These are phyloP conservation scores for Pelagia noctiluca DNA, from an alignment of 30 jellyfish, hydroid and myxozoan genomes.

Conservation along the genomic window DNA sequence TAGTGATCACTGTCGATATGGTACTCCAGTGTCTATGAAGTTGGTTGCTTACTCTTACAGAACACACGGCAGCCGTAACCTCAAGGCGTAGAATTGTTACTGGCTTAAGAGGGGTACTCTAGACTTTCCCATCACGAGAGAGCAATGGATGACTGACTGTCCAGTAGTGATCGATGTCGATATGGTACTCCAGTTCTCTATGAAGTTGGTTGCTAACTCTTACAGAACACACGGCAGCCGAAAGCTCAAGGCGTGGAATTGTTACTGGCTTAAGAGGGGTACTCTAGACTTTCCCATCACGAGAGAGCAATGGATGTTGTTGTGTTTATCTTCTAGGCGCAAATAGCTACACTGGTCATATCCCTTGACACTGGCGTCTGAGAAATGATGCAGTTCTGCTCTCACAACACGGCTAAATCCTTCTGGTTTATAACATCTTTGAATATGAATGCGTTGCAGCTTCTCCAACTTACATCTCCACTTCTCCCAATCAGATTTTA, in stretches of 20 bases:
- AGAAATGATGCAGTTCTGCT: conserved; percentile 12
- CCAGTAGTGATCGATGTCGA: conserved; percentile 11
- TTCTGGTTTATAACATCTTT: conserved; percentile 25
- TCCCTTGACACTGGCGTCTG: conserved; percentile 20
- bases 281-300: conserved; percentile 31
- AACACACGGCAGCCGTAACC: conserved; percentile 53
- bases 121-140: conserved; percentile 22
- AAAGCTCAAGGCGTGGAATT: conserved; percentile 52
- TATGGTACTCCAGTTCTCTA: background rate
- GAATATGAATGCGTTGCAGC: conserved; percentile 15
- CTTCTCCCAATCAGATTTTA: conserved; percentile 19
- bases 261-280: conserved; percentile 49
- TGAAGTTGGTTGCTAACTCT: conserved; percentile 32
- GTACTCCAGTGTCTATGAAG: background rate
- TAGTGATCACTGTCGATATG: background rate
- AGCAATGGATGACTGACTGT: conserved; percentile 1
- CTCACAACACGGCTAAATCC: conserved; percentile 4
- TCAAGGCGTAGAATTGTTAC: conserved; percentile 61
- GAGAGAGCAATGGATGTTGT: background rate
- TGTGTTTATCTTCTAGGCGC: conserved; percentile 21
- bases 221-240: conserved; percentile 52
- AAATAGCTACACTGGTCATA: conserved; percentile 39
- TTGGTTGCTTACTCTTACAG: conserved; percentile 40
- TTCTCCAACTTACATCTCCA: conserved; percentile 25
- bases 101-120: conserved; percentile 43